phyloP scores from a whole-genome alignment of 2,113 vertebrate genomes.

The Amblyopsis rosae region DNA sequence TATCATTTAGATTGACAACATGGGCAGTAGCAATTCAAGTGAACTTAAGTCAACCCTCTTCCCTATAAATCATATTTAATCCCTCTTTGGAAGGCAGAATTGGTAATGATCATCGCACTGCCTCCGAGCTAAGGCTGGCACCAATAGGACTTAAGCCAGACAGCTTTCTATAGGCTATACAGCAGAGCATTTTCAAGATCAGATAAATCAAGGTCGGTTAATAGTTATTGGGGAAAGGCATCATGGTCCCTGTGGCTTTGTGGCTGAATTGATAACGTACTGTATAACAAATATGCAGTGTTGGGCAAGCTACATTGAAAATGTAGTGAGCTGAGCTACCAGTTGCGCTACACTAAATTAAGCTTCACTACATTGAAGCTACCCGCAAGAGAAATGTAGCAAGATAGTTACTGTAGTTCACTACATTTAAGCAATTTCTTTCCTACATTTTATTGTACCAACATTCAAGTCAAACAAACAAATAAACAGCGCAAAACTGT shows the following conservation, averaged over 20 bases:
- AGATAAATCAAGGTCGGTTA: constrained; percentile 47
- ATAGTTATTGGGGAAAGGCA: constrained; percentile 14
- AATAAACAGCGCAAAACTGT: no score
- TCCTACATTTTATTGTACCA: no score
- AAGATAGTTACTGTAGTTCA: no score
- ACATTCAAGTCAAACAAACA: no score
- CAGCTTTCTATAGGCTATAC: constrained; percentile 41
- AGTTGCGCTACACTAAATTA: no score
- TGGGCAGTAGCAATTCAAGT: constrained; percentile 62
- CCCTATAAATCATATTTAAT: constrained; percentile 75
- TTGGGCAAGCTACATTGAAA: no score
- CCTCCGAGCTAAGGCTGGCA: constrained; percentile 59
- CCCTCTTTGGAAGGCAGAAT: constrained; percentile 58
- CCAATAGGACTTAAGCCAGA: constrained; percentile 56
- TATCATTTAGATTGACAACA: constrained; percentile 70
- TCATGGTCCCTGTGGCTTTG: constrained; percentile 8
- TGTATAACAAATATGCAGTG: no score
- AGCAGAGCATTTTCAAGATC: constrained; percentile 36
- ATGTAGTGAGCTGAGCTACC: no score
- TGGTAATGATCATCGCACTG: constrained; percentile 61
- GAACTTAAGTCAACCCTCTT: constrained; percentile 63
- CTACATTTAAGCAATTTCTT: no score
- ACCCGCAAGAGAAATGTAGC: no score
- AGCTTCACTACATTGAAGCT: no score
- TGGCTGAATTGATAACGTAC: not conserved